Conservation (phyloP, 2,113 vertebrate genomes). For the Anolis sagrei region DNA sequence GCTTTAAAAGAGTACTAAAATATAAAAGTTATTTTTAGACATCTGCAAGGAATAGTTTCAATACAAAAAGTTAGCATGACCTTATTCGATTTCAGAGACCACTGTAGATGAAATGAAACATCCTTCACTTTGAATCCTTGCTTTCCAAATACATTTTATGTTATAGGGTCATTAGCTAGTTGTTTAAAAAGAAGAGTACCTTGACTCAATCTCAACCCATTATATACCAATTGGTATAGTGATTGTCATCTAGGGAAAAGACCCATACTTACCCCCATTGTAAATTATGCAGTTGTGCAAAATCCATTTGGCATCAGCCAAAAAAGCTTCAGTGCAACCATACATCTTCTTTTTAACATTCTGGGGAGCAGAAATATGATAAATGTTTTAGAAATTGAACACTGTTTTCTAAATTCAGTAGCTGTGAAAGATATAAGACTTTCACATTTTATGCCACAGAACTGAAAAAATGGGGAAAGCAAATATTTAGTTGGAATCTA, state of each 20-base stretch:
- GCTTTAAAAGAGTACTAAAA: neutral
- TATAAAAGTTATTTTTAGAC: fast-evolving
- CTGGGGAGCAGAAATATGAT: slow-evolving; percentile 67
- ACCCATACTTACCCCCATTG: slow-evolving; percentile 88
- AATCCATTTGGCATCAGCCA: slow-evolving; percentile 98
- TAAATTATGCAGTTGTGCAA: slow-evolving; percentile 99
- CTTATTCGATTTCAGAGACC: neutral
- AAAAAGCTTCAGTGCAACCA: slow-evolving; percentile 97
- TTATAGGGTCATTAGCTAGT: neutral
- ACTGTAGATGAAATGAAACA: neutral
- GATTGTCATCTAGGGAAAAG: neutral
- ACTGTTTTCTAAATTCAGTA: neutral
- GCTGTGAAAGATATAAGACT: neutral
- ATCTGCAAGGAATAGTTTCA: fast-evolving
- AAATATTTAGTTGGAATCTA: neutral
- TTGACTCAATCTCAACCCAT: neutral
- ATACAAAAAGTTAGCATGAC: neutral
- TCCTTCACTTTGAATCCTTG: neutral
- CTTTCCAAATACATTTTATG: neutral
- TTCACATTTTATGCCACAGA: neutral
- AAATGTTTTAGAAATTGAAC: slow-evolving; percentile 21
- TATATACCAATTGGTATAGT: neutral
- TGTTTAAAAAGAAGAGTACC: neutral
- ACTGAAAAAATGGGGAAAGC: neutral
- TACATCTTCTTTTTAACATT: slow-evolving; percentile 99